Evolutionary conservation across 2,797 vertebrate species (phyloP).

Genomic region (Furcifer pardalis): DNA sequence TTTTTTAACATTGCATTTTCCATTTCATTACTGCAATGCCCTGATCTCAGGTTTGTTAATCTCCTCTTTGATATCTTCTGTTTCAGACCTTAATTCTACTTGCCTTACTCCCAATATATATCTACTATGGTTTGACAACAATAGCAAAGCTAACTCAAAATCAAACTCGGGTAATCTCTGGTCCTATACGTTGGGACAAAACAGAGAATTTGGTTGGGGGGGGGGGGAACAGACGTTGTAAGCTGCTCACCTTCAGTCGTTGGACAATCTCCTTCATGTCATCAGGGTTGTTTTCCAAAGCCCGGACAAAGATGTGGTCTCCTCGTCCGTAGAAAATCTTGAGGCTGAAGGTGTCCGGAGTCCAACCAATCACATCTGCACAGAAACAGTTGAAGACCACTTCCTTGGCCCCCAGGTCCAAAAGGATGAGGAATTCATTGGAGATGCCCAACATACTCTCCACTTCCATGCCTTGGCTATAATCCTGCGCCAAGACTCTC

Average conservation of each 20-base stretch:
- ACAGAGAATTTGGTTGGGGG: no score
- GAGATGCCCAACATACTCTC: conserved; percentile 86
- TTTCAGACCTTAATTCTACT: no score
- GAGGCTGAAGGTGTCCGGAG: conserved; percentile 79
- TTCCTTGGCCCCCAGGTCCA: conserved; percentile 86
- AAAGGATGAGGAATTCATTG: conserved; percentile 84
- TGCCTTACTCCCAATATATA: no score
- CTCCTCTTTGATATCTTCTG: no score
- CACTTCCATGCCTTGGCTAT: conserved; percentile 78
- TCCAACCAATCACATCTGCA: conserved; percentile 93
- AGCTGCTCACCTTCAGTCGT: conserved; percentile 87
- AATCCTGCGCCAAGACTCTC: conserved; percentile 87
- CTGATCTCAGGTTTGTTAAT: no score
- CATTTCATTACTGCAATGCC: no score
- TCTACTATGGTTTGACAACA: no score
- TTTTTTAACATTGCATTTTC: no score
- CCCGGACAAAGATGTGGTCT: conserved; percentile 85
- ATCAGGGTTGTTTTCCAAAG: conserved; percentile 79
- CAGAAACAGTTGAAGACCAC: conserved; percentile 95
- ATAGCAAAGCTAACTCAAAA: no score
- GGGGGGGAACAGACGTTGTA: conserved; percentile 49
- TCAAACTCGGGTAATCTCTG: no score
- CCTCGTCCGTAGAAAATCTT: conserved; percentile 91
- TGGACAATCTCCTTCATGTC: conserved; percentile 90
- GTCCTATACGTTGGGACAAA: no score